Base-by-base conservation (phyloP, 1,140 invertebrate species). In the Monomorium pharaonis region DNA sequence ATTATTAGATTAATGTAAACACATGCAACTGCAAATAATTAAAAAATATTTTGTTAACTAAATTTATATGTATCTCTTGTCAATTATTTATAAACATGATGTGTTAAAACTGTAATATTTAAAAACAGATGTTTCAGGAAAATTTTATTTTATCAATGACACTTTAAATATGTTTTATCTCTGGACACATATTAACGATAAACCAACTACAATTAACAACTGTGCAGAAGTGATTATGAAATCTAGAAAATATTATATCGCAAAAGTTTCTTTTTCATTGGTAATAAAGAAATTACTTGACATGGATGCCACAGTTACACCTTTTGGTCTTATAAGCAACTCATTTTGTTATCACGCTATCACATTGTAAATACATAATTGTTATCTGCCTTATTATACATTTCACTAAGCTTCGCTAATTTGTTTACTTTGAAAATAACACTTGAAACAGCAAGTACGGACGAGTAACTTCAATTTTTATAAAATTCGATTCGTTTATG, bases 381-480 rank as follows among this genome's bases (percentile, higher is more conserved):
- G 62, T 44, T 42, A 47, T 7, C 33, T 70, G 21, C 18, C 21
- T 65, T 18, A 70, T 86, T 51, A 42, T 44, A 47, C 18, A 44
- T 51, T 58, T 67, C 24, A 24, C 7, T 30, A 54, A 84, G 27
- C 42, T 49, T 72, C 24, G 21, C 5, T 14, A 56, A 76, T 81
- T 89, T 86, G 6, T 30, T 62, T 76, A 67, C 81, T 12, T 74
- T 58, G 51, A 63, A 81, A 33, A 60, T 62, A 27, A 65, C n/a
- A 56, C 37, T 60, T 37, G 7, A 63, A 21, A 21, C 42, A 10
- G 5, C 33, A 54, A 76, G 16, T 37, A 37, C n/a, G n/a, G n/a
- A 63, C n/a, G 6, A 54, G 9, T 12, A 70, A 44, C n/a, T 14
- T 44, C 21, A 5, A 30, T 81, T 63, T 63, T 65, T 0, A 62